Evolutionary conservation across 1,140 invertebrate species (phyloP).

Genomic region (Pogonognathellus flavescens): DNA sequence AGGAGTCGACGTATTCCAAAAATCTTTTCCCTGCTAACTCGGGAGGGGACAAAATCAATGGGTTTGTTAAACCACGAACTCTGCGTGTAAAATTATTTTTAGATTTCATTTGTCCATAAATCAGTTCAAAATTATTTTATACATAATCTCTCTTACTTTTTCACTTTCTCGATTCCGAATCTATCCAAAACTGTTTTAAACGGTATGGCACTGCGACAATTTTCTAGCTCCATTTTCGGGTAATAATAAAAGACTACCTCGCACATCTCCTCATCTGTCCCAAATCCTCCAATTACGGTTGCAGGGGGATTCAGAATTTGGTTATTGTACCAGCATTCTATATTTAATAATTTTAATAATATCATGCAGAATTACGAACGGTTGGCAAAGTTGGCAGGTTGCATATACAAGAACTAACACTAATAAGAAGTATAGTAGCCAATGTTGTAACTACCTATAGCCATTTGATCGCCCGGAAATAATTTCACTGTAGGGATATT

Average conservation of each 20-base stretch:
- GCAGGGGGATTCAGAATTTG: neutral
- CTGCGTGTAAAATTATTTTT: neutral
- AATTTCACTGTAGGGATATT: neutral
- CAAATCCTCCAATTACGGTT: slow-evolving; percentile 77
- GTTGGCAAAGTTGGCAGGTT: neutral
- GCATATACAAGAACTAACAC: no score
- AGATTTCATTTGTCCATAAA: neutral
- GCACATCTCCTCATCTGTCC: slow-evolving; percentile 88
- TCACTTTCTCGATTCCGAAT: slow-evolving; percentile 16
- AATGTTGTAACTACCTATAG: slow-evolving; percentile 50
- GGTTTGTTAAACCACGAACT: neutral
- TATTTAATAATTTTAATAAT: neutral
- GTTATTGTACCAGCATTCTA: neutral
- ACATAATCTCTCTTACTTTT: neutral
- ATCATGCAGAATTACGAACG: neutral
- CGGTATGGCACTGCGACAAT: slow-evolving; percentile 77
- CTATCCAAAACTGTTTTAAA: neutral
- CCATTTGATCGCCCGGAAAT: slow-evolving; percentile 41
- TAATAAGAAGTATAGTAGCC: no score
- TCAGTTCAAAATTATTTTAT: neutral
- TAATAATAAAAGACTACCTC: slow-evolving; percentile 87
- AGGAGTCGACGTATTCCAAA: neutral
- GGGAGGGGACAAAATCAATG: neutral
- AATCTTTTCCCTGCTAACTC: neutral
- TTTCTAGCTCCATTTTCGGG: slow-evolving; percentile 80